Evolutionary conservation across 2,888 invertebrate species (phyloP), one percentile per base, ranked within the genome.

Genomic region (Eupithecia abbreviata): DNA sequence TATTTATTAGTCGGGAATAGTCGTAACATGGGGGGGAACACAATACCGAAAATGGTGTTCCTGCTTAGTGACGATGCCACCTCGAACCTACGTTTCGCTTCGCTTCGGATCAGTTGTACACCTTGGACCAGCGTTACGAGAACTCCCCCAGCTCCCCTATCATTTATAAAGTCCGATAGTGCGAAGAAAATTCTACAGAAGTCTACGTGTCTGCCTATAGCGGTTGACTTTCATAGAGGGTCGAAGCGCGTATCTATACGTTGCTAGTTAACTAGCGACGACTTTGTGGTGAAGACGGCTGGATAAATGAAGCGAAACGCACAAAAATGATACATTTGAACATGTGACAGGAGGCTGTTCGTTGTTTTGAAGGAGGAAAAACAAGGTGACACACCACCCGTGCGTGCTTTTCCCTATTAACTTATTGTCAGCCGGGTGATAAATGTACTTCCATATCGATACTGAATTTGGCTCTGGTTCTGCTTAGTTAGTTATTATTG

Each of bases 1-100:
- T 94, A 94, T 94, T 94, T 94, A 94, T 94, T 94, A 94, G 93
- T 89, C 88, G 90, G 90, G 92, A 92, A 93, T 92, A 93, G 93
- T 93, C 91, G 93, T 92, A 92, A 92, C 91, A 92, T 90, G 89
- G 91, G 91, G 91, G 90, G 87, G 90, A 89, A 89, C 87, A 92
- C 92, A 93, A 92, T 92, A 91, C 90, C 90, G 90, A 91, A 92
- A 93, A 92, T 90, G 92, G 92, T 93, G 91, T 90, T 90, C 91
- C 91, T 93, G 91, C 92, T 93, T 93, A 93, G 93, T 90, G 89
- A 89, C 91, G 90, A 90, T 90, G 91, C 91, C 90, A 91, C 91
- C 90, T 87, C 88, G 86, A 88, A 87, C 86, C 87, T 90, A 88
- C 90, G 90, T 90, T 90, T 90, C 88, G 89, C 86, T 88, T 88